Conservation (phyloP, 2,113 vertebrate species). For the Drymodes brunneopygia region DNA sequence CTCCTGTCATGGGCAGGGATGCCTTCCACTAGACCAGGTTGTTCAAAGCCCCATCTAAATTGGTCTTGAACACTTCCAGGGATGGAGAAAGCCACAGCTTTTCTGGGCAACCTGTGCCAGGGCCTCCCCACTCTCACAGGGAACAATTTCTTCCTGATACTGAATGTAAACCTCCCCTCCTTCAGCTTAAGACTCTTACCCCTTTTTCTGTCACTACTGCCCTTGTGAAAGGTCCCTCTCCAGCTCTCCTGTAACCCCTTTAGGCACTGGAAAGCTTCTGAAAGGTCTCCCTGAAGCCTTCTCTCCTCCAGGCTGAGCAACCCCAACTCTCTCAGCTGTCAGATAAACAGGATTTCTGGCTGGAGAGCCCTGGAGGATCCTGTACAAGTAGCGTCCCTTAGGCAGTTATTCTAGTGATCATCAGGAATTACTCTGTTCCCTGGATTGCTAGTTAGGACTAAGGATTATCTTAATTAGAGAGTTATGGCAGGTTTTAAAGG, state of each 20-base stretch:
- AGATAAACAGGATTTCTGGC: neutral
- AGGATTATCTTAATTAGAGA: neutral
- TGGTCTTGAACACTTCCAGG: neutral
- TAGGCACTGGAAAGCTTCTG: neutral
- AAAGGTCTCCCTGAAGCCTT: neutral
- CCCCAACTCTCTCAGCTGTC: neutral
- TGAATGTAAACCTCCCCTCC: neutral
- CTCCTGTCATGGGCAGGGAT: neutral
- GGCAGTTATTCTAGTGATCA: neutral
- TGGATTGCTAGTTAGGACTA: neutral
- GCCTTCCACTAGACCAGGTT: neutral
- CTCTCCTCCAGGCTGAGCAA: neutral
- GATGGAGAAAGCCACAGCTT: neutral
- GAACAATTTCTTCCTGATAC: neutral
- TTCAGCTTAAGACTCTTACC: neutral
- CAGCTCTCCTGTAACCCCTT: neutral
- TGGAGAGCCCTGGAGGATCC: neutral
- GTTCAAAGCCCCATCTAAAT: neutral
- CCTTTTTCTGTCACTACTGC: neutral
- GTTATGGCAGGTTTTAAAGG: neutral
- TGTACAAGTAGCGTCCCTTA: neutral
- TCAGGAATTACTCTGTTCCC: neutral
- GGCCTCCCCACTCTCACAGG: accelerated
- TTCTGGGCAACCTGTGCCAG: neutral
- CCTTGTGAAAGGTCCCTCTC: neutral